Evolutionary conservation across 2,797 vertebrate genomes (phyloP), one percentile per base, ranked within the genome.

Genomic region (Botia kubotai): DNA sequence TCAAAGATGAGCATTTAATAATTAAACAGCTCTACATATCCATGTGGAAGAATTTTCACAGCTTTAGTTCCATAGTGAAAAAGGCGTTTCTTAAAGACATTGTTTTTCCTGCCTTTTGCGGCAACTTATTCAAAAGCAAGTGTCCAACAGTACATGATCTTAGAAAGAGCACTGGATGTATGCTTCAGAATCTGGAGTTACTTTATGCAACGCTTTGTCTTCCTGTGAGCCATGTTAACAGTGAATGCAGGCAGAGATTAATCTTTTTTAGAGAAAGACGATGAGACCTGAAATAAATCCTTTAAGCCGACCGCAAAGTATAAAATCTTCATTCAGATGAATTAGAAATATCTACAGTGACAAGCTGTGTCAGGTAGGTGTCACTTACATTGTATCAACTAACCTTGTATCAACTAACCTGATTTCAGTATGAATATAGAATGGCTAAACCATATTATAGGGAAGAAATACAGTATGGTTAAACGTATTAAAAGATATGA

Each of bases 211-310:
- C 23, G 60, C 17, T 50, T 23, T 52, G 43, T 23, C 7, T 55
- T 58, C 55, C 55, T 10, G 19, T 3, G 55, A 19, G 19, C 60
- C 60, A 23, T 63, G 60, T 33, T 60, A 46, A 60, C 16, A 19
- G 6, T 46, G 77, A 79, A 65, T 46, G 87, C 89, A 90, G 90
- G 89, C 84, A 83, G 91, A 92, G 89, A 89, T 89, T 88, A 91
- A 91, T 92, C 87, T 84, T 90, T 90, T 89, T 92, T 90, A 89
- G 68, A 88, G 86, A 76, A 88, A 89, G 60, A 84, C 82, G 83
- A 78, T 75, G 76, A 87, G 86, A 84, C 60, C 21, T 12, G 86
- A 80, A 80, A 82, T 21, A 83, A 82, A 55, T 66, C 58, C 46
- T 29, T 71, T 68, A 82, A 77, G 36, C 68, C 29, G 5, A 55